Conservation (phyloP, 2,888 invertebrate genomes). For the Amphipoea oculea region DNA sequence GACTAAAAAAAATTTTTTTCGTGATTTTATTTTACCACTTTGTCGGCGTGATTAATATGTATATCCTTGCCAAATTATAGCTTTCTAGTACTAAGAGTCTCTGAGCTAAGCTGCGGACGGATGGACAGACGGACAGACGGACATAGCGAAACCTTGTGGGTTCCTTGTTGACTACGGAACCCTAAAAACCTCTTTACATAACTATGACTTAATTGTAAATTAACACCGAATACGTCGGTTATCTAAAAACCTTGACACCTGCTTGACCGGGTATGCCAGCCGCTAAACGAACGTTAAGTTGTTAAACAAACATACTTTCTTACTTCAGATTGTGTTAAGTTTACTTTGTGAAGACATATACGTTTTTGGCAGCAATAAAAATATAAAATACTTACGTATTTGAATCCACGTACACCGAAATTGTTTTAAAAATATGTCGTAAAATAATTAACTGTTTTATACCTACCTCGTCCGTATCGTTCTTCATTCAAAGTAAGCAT, state of each 20-base stretch:
- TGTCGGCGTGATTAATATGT: too few relatives aligned
- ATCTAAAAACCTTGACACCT: conserved; percentile 56
- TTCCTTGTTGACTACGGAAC: too few relatives aligned
- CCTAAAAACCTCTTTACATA: conserved; percentile 43
- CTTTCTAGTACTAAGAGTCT: too few relatives aligned
- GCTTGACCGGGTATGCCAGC: conserved; percentile 39
- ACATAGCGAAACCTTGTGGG: too few relatives aligned
- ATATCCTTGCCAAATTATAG: too few relatives aligned
- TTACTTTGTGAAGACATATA: not conserved
- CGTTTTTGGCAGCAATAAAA: conserved; percentile 34
- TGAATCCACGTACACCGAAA: not conserved
- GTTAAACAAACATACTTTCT: conserved; percentile 50
- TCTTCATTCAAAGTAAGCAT: not conserved
- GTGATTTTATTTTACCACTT: too few relatives aligned
- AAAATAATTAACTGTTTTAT: not conserved
- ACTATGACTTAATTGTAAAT: conserved; percentile 47
- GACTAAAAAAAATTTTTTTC: too few relatives aligned
- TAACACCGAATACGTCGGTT: conserved; percentile 20
- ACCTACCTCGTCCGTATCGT: not conserved
- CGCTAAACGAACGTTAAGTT: conserved; percentile 38
- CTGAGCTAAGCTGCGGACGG: too few relatives aligned
- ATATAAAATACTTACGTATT: not conserved
- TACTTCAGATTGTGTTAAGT: conserved; percentile 25
- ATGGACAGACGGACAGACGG: too few relatives aligned
- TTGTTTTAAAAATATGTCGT: not conserved